phyloP scores from a whole-genome alignment of 2,113 vertebrate genomes.

The Piliocolobus tephrosceles region DNA sequence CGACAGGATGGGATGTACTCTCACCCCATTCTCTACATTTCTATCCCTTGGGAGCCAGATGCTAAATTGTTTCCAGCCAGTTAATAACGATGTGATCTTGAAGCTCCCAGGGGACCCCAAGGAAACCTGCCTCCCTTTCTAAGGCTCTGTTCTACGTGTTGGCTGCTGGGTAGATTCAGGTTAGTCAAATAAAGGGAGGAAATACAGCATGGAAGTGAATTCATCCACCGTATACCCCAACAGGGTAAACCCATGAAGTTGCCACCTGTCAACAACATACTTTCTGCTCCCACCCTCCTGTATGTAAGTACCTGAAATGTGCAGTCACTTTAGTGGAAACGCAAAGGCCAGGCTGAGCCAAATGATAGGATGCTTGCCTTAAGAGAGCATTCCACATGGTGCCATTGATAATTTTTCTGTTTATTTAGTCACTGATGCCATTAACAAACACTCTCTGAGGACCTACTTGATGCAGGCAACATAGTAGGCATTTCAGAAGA shows the following conservation, averaged over 20 bases:
- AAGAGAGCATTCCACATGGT: not conserved
- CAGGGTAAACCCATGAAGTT: not conserved
- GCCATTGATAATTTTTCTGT: not conserved
- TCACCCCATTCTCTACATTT: slow-evolving; percentile 30
- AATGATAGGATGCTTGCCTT: not conserved
- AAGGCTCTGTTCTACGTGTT: not conserved
- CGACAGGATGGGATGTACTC: not conserved
- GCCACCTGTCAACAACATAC: not conserved
- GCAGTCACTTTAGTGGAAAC: not conserved
- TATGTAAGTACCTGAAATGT: not conserved
- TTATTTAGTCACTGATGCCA: not conserved
- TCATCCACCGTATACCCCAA: not conserved
- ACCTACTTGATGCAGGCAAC: not conserved
- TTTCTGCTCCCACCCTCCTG: not conserved
- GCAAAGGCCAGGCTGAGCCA: not conserved
- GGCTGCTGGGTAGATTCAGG: not conserved
- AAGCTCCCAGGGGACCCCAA: not conserved
- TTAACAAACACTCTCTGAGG: not conserved
- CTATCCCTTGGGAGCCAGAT: slow-evolving; percentile 34
- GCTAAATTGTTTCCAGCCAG: slow-evolving; percentile 61
- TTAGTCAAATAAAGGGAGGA: slow-evolving; percentile 38
- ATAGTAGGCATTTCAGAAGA: not conserved
- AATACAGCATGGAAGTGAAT: slow-evolving; percentile 31
- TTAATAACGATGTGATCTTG: slow-evolving; percentile 38
- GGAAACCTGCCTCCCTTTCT: not conserved